phyloP scores from a whole-genome alignment of 2,888 invertebrate species.

The Bembecia ichneumoniformis region DNA sequence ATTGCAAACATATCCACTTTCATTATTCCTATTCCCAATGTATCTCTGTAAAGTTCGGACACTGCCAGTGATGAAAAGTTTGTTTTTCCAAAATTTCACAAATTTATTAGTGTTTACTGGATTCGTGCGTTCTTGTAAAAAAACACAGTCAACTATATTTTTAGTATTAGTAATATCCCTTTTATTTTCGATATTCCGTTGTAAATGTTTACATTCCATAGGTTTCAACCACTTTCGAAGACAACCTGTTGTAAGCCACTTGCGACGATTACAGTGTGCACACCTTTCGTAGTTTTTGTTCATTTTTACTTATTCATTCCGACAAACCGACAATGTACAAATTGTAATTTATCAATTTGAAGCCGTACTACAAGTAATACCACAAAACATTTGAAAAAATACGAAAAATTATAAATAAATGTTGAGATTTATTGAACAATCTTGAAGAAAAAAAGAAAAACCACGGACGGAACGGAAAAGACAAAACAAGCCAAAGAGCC shows the following conservation, averaged over 20 bases:
- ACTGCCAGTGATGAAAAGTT: slow-evolving; percentile 57
- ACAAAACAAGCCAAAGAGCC: no score
- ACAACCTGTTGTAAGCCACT: slow-evolving; percentile 62
- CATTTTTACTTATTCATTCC: slow-evolving; percentile 26
- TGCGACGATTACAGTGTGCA: slow-evolving; percentile 59
- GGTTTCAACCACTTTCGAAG: slow-evolving; percentile 66
- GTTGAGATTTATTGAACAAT: no score
- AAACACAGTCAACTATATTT: slow-evolving; percentile 55
- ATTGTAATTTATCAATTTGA: no score
- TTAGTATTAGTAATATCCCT: slow-evolving; percentile 46
- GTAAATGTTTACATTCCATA: slow-evolving; percentile 67
- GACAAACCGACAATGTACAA: background rate
- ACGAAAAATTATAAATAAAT: no score
- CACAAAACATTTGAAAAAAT: no score
- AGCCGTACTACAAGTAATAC: no score
- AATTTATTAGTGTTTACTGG: slow-evolving; percentile 53
- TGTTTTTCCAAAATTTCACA: slow-evolving; percentile 65
- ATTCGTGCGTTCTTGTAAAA: slow-evolving; percentile 51
- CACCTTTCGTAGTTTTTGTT: slow-evolving; percentile 66
- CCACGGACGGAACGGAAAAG: no score
- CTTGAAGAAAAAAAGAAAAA: no score
- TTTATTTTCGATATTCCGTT: slow-evolving; percentile 57
- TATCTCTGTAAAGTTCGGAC: slow-evolving; percentile 58
- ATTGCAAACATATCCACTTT: slow-evolving; percentile 43
- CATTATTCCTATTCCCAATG: slow-evolving; percentile 48